Percentiles rank a stretch among this genome's conserved stretches.
phyloP scores from a whole-genome alignment of 2,888 invertebrate genomes.

The Linnaemya tessellans region DNA sequence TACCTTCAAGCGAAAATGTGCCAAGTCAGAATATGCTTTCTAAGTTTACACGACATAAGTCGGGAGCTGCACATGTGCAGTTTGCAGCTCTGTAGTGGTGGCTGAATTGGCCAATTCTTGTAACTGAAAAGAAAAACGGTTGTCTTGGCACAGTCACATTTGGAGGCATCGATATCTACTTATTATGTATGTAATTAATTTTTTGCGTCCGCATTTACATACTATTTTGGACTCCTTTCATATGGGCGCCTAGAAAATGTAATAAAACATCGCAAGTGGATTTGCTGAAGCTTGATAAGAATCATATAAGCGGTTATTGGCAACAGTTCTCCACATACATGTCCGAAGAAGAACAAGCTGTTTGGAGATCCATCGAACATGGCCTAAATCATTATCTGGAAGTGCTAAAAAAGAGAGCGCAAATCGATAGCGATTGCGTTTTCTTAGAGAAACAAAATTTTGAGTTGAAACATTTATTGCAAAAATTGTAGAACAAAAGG shows the following conservation, averaged over 20 bases:
- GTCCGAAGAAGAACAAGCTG: conserved; percentile 85
- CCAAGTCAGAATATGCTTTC: too few relatives aligned
- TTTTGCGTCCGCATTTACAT: background rate
- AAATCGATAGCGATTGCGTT: conserved; percentile 87
- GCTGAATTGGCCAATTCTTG: too few relatives aligned
- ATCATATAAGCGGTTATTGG: conserved; percentile 88
- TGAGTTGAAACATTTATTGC: conserved; percentile 87
- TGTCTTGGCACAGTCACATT: background rate
- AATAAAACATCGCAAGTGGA: conserved; percentile 61
- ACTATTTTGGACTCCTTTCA: background rate
- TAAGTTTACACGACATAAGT: too few relatives aligned
- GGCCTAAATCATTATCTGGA: conserved; percentile 82
- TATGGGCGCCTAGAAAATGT: background rate
- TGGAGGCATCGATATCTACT: background rate
- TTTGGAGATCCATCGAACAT: conserved; percentile 86
- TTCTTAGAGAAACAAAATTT: conserved; percentile 87
- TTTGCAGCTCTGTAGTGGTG: too few relatives aligned
- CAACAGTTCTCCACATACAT: conserved; percentile 86
- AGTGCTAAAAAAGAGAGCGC: conserved; percentile 86
- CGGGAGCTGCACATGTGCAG: too few relatives aligned
- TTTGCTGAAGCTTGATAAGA: conserved; percentile 76
- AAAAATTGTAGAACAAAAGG: conserved; percentile 81
- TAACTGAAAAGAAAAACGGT: too few relatives aligned
- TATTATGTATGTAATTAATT: background rate
- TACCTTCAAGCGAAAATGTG: too few relatives aligned